Conservation (phyloP, 2,797 vertebrate species). For the Peromyscus aztecus region DNA sequence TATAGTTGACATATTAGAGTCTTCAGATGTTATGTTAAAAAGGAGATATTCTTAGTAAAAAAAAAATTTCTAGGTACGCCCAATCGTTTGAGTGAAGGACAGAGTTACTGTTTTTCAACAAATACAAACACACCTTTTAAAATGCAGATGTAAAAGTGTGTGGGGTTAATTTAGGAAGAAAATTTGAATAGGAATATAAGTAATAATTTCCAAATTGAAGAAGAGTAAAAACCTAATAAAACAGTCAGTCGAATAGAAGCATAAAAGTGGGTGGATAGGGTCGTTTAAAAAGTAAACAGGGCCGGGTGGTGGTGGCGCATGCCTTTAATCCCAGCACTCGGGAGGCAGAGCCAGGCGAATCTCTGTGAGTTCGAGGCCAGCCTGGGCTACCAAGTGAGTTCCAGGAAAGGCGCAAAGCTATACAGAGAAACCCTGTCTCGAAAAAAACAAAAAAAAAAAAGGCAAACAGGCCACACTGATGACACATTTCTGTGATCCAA, state of each 20-base stretch:
- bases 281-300: not conserved
- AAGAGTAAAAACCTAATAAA: conserved; percentile 34
- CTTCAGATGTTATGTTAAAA: conserved; percentile 46
- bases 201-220: conserved; percentile 49
- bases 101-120: conserved; percentile 1
- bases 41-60: conserved; percentile 32
- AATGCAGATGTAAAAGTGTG: conserved; percentile 34
- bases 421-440: too few species aligned
- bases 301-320: too few species aligned
- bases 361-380: too few species aligned
- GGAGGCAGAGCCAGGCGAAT: too few species aligned
- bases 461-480: not conserved
- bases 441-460: too few species aligned
- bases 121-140: conserved; percentile 30
- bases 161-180: conserved; percentile 52
- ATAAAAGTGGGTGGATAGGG: not conserved
- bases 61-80: conserved; percentile 11
- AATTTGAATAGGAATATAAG: conserved; percentile 62
- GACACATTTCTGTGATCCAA: not conserved
- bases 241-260: not conserved
- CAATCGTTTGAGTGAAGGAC: conserved; percentile 39
- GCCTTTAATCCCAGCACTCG: too few species aligned
- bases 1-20: not conserved
- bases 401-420: too few species aligned
- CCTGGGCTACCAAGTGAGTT: too few species aligned